Evolutionary conservation across 2,888 invertebrate species (phyloP), one percentile per base, ranked within the genome.

Genomic region (Unio delphinus): DNA sequence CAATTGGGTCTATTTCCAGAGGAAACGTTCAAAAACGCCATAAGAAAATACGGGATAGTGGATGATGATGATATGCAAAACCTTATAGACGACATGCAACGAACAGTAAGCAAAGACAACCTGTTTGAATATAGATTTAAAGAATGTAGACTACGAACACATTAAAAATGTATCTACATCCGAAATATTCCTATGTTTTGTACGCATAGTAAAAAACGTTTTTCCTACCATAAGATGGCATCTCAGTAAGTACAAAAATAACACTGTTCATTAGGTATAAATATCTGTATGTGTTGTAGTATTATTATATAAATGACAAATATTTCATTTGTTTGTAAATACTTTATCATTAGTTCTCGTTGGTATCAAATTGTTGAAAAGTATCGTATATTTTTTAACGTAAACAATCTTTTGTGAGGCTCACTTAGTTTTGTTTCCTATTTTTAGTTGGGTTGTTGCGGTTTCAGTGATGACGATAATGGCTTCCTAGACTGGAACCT

Each of bases 401-500:
- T 45, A 3, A 15, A 15, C 45, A 15, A 45, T 45, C 45, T 15
- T 45, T 45, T 45, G 3, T n/a, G 2, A n/a, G 26, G 15, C 59
- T 23, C 1, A 2, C 20, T 11, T 11, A 4, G 20, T 20, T 61
- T 23, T 18, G 11, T 61, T 28, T 61, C 3, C 1, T 57, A 55
- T 62, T 71, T 69, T 71, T 83, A 91, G 91, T 76, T 91, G 59
- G 82, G 87, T 65, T 91, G 91, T 71, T 91, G 91, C 73, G 91
- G 91, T 18, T 87, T 88, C 4, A 81, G 80, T 66, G 77, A 86
- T 72, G 70, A 68, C 17, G 85, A 86, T 8, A 71, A 75, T 7
- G 91, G 91, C 0, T 91, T 87, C 77, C 78, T 87, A 28, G 91
- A 91, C 74, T 91, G 91, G 91, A 87, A 86, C 57, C 69, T 82